Percentiles rank a stretch among this genome's conserved stretches.
These are phyloP conservation scores for Alosa alosa DNA, from an alignment of 2,113 vertebrate genomes.

Conservation along the genomic window DNA sequence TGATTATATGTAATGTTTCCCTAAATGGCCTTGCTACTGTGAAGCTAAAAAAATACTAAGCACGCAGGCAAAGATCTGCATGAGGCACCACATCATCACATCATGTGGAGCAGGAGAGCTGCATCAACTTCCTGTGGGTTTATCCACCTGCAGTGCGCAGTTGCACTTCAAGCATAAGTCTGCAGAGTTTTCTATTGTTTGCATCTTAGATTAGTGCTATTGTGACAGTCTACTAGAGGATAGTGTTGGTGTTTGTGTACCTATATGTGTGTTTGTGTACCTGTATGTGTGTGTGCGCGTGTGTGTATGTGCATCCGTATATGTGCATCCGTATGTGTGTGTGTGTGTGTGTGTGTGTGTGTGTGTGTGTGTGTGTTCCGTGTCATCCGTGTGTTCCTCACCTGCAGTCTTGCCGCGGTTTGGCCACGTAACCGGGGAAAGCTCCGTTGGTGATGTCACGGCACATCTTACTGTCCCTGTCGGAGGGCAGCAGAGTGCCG, in stretches of 20 bases:
- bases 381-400: constrained; percentile 50
- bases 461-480: constrained; percentile 94
- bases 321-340: neutral
- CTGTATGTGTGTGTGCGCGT: neutral
- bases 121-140: neutral
- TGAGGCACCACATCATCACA: neutral
- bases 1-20: neutral
- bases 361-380: neutral
- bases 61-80: neutral
- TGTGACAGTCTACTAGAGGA: neutral
- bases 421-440: constrained; percentile 89
- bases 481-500: constrained; percentile 88
- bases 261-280: no score
- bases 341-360: neutral
- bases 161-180: neutral
- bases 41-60: neutral
- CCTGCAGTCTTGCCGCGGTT: constrained; percentile 95
- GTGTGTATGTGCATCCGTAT: neutral
- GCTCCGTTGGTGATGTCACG: constrained; percentile 83
- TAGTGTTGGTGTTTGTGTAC: neutral
- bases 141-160: neutral
- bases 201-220: neutral
- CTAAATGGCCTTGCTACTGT: neutral
- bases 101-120: neutral
- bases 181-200: neutral